Evolutionary conservation across 2,113 vertebrate genomes (phyloP), one percentile per base, ranked within the genome.

Genomic region (Rhabdornis inornatus): DNA sequence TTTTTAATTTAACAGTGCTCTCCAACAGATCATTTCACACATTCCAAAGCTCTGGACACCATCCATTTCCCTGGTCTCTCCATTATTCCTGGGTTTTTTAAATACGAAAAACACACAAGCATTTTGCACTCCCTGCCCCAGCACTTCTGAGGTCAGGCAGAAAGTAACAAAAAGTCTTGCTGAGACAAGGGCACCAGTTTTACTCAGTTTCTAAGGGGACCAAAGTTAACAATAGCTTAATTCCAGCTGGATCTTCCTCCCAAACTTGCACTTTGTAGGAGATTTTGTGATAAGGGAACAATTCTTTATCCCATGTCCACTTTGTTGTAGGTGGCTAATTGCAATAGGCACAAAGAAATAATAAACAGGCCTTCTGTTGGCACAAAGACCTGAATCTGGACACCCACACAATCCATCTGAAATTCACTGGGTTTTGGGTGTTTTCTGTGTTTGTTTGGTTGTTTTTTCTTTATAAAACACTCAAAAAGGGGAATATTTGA

Each of bases 41-140:
- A 25, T 13, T 31, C 50, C 35, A 69, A 60, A 57, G n/a, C 9
- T 56, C 64, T 65, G 61, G 37, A 15, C 8, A 65, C 10, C 45
- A 72, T 14, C 11, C 11, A 15, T 76, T 68, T 69, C 37, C 70
- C 17, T 13, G 5, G 0, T 50, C 2, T n/a, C 40, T 72, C 11
- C 14, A 44, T 30, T 42, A 47, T 45, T 76, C 33, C 16, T 15
- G 7, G 3, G 3, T 27, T 70, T 63, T 40, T 21, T 57, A 42
- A 5, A 15, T 12, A 13, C 2, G 0, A 57, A 81, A 55, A 7
- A 4, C 4, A 1, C 9, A 30, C 0, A 1, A 42, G 3, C 9
- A 30, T 39, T 69, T 81, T 47, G 7, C 22, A 39, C 8, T 86
- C 18, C 20, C 31, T 83, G 28, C 27, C 25, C 3, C 45, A 33